A percentile compares a stretch with the other conserved stretches of the same genome.
phyloP scores from a whole-genome alignment of 2,113 vertebrate genomes.

The Hemiprocne comata region DNA sequence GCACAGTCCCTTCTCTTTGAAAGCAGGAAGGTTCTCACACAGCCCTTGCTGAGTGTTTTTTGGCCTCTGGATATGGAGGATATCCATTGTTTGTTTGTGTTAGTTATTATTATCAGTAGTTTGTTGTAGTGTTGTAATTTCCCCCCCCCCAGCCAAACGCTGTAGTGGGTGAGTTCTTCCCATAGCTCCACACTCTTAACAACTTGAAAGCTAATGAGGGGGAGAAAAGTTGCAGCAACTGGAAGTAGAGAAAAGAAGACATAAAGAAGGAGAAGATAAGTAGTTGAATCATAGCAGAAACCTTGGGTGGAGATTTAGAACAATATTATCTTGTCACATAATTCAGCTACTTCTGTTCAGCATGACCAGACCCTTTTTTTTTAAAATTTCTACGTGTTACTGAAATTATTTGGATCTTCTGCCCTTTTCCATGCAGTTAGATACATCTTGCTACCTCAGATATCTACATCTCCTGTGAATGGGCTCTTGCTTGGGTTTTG shows the following conservation, averaged over 20 bases:
- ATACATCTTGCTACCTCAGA: background rate
- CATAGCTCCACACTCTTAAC: background rate
- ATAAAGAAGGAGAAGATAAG: background rate
- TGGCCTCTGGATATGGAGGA: background rate
- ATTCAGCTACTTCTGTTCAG: background rate
- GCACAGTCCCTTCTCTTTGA: background rate
- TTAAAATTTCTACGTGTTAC: no score
- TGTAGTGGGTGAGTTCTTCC: background rate
- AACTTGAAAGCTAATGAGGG: background rate
- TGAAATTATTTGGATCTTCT: background rate
- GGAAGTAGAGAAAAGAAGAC: background rate
- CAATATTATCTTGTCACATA: background rate
- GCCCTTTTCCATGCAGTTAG: background rate
- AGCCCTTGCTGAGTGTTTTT: no score
- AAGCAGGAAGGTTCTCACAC: no score
- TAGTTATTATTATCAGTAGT: no score
- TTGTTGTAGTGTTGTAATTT: background rate
- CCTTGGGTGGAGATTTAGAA: background rate
- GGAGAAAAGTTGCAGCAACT: background rate
- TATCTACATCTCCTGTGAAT: background rate
- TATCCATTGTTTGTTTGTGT: background rate
- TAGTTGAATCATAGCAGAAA: background rate
- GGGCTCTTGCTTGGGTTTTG: background rate
- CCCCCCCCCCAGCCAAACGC: rapidly evolving
- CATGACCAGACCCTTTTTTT: background rate